Evolutionary conservation across 2,888 invertebrate genomes (phyloP).

Genomic region (Xestia xanthographa): DNA sequence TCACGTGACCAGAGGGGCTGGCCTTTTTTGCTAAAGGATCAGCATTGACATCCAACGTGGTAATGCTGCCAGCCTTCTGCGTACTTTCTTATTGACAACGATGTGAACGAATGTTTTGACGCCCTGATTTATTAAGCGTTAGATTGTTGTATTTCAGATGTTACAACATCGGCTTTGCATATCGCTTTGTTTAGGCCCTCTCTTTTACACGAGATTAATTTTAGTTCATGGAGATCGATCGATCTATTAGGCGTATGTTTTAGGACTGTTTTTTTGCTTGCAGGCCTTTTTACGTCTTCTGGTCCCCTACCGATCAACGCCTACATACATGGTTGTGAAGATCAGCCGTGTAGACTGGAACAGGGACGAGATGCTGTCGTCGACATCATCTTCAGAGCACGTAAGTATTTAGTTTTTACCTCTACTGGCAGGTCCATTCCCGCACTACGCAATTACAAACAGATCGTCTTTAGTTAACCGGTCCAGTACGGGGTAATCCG

Average conservation of each 20-base stretch:
- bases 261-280: neutral
- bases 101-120: too few relatives aligned
- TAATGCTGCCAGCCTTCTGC: too few relatives aligned
- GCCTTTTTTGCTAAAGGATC: neutral
- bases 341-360: neutral
- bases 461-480: neutral
- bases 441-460: neutral
- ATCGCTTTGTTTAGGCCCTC: neutral
- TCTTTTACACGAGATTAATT: neutral
- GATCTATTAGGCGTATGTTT: neutral
- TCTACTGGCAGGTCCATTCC: neutral
- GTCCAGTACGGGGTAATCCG: neutral
- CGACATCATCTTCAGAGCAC: neutral
- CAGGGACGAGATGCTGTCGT: neutral
- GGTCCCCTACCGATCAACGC: neutral
- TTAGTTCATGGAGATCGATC: neutral
- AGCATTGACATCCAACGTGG: too few relatives aligned
- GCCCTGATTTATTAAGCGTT: too few relatives aligned
- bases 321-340: neutral
- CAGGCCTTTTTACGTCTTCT: neutral
- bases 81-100: too few relatives aligned
- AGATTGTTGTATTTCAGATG: too few relatives aligned
- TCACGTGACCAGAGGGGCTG: neutral
- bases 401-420: constrained; percentile 13
- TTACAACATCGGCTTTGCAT: neutral